These are phyloP conservation scores for Caenorhabditis plicata DNA, from an alignment of 2,888 invertebrate genomes.

Conservation along the genomic window DNA sequence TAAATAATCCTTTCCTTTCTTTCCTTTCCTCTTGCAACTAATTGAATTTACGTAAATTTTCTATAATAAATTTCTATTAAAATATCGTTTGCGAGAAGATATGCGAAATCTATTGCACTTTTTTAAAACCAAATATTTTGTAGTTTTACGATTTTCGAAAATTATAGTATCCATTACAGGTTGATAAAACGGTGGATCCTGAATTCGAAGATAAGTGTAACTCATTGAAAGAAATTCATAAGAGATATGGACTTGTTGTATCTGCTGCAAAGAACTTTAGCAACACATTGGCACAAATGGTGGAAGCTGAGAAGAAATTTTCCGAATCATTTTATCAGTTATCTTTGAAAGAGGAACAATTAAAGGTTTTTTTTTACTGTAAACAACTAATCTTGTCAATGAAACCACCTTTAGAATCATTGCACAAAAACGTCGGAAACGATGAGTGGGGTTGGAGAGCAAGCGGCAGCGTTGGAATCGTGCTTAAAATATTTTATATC, in stretches of 20 bases:
- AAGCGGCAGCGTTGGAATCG: conserved; percentile 41
- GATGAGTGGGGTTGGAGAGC: conserved; percentile 70
- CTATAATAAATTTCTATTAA: too few species aligned
- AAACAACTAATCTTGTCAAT: background rate
- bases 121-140: background rate
- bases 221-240: conserved; percentile 76
- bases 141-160: background rate
- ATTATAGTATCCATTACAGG: too few species aligned
- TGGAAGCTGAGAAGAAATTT: conserved; percentile 81
- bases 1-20: too few species aligned
- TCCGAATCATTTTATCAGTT: conserved; percentile 92
- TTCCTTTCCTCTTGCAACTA: too few species aligned
- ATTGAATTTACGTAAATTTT: too few species aligned
- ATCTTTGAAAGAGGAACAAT: conserved; percentile 90
- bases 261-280: conserved; percentile 83
- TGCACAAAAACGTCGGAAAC: conserved; percentile 90
- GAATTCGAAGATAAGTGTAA: conserved; percentile 93
- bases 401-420: too few species aligned
- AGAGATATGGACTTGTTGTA: conserved; percentile 75
- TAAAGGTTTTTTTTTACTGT: conserved; percentile 71
- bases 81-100: too few species aligned
- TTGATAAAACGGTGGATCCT: conserved; percentile 70
- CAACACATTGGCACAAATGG: conserved; percentile 84
- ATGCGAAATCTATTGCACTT: too few species aligned
- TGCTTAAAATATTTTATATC: conserved; percentile 82